Evolutionary conservation across 2,888 invertebrate genomes (phyloP).

Genomic region (Lepidochitona cinerea): DNA sequence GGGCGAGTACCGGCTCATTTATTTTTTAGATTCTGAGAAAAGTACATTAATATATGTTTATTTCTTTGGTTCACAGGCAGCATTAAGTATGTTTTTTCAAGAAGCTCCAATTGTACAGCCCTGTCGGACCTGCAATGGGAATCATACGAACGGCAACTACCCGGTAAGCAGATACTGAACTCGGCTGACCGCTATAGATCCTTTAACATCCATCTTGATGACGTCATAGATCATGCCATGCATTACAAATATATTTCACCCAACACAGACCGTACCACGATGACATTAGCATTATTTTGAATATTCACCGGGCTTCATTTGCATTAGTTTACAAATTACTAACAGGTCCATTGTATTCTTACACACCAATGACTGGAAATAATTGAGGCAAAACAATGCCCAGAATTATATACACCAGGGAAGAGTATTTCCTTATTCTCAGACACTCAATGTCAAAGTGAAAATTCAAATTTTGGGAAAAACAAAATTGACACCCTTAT

Average conservation of each 20-base stretch:
- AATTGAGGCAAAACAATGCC: too few species aligned
- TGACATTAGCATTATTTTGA: too few species aligned
- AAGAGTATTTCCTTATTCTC: too few species aligned
- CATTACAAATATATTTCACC: background rate
- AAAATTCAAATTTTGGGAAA: too few species aligned
- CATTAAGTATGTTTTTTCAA: conserved; percentile 95
- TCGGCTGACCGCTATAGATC: background rate
- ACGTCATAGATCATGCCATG: conserved; percentile 38
- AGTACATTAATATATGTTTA: background rate
- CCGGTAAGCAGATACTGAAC: conserved; percentile 76
- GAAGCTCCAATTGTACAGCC: conserved; percentile 88
- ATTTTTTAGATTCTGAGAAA: background rate
- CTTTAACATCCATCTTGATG: conserved; percentile 47
- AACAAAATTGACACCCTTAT: too few species aligned
- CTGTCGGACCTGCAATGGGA: conserved; percentile 75
- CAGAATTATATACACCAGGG: too few species aligned
- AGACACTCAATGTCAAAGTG: too few species aligned
- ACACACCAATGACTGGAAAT: too few species aligned
- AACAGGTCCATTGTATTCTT: too few species aligned
- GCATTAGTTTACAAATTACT: too few species aligned
- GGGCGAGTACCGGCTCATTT: background rate
- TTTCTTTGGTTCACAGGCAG: conserved; percentile 80
- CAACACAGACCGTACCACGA: too few species aligned
- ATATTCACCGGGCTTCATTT: too few species aligned
- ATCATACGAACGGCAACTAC: conserved; percentile 78